Percentiles rank a stretch among this genome's conserved stretches.
These are phyloP conservation scores for Apolygus lucorum DNA, from an alignment of 1,140 invertebrate genomes.

Conservation along the genomic window DNA sequence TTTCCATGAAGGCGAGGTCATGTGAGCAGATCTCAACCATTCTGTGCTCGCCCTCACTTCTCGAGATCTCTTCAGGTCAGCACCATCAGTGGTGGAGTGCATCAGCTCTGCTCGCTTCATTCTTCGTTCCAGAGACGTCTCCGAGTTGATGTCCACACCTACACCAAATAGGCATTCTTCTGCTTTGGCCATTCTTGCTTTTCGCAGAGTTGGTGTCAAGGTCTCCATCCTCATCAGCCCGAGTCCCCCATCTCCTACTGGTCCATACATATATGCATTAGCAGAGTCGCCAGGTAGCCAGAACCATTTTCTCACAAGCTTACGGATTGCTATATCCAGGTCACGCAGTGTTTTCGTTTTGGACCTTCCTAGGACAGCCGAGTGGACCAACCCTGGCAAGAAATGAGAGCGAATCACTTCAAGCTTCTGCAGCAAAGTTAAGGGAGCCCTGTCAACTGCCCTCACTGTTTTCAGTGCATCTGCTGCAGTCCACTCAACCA, in stretches of 20 bases:
- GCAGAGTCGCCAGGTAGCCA: not conserved
- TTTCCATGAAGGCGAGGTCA: not conserved
- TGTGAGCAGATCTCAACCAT: not conserved
- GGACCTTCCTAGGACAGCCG: not conserved
- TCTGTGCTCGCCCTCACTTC: too few relatives aligned
- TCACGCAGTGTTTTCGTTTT: not conserved
- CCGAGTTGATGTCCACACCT: not conserved
- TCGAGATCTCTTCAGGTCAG: not conserved
- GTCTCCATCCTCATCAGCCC: not conserved
- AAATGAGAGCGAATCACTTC: not conserved
- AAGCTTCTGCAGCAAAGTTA: not conserved
- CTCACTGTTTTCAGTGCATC: not conserved
- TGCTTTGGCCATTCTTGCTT: not conserved
- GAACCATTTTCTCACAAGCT: not conserved
- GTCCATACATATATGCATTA: not conserved
- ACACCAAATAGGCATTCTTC: not conserved
- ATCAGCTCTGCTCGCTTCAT: not conserved
- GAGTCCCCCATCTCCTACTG: slow-evolving; percentile 14
- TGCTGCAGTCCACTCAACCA: not conserved
- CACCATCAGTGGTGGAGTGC: not conserved
- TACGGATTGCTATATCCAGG: not conserved
- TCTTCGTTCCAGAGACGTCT: not conserved
- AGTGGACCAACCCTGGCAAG: not conserved
- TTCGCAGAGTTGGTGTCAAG: not conserved
- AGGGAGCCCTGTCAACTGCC: not conserved